Evolutionary conservation across 1,140 invertebrate species (phyloP).

Genomic region (Drosophila pectinifera): DNA sequence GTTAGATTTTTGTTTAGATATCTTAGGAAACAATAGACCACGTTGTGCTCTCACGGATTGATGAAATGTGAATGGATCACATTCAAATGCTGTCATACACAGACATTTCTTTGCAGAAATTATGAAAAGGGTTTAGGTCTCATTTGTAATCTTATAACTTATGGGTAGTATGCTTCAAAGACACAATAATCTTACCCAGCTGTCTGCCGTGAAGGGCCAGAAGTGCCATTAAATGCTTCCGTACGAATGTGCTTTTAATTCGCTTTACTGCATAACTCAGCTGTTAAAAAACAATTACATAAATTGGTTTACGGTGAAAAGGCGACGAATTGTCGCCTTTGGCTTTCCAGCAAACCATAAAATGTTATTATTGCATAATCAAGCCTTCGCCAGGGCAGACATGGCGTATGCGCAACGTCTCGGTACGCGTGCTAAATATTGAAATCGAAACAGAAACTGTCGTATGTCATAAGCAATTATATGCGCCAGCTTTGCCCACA

Average conservation of each 20-base stretch:
- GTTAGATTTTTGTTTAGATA: conserved; percentile 26
- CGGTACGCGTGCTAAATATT: conserved; percentile 64
- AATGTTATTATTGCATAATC: conserved; percentile 47
- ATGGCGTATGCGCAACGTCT: conserved; percentile 70
- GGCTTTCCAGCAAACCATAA: conserved; percentile 13
- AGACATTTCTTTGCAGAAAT: not conserved
- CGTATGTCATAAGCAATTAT: conserved; percentile 77
- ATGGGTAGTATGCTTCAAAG: not conserved
- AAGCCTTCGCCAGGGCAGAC: conserved; percentile 5
- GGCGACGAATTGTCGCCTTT: conserved; percentile 37
- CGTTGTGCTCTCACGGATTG: not conserved
- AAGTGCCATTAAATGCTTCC: no score
- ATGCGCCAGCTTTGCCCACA: conserved; percentile 64
- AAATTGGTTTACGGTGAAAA: conserved; percentile 41
- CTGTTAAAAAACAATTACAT: conserved; percentile 33
- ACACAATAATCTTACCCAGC: not conserved
- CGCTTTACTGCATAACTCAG: not conserved
- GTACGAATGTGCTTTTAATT: not conserved
- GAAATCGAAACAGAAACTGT: conserved; percentile 57
- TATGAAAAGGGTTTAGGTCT: no score
- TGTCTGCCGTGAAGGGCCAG: not conserved
- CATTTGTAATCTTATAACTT: not conserved
- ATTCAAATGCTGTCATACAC: not conserved
- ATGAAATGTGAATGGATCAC: conserved; percentile 15
- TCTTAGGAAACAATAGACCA: conserved; percentile 7